A percentile compares a stretch with the other conserved stretches of the same genome.
phyloP scores from a whole-genome alignment of 2,888 invertebrate genomes.

The Nipponacmea schrenckii region DNA sequence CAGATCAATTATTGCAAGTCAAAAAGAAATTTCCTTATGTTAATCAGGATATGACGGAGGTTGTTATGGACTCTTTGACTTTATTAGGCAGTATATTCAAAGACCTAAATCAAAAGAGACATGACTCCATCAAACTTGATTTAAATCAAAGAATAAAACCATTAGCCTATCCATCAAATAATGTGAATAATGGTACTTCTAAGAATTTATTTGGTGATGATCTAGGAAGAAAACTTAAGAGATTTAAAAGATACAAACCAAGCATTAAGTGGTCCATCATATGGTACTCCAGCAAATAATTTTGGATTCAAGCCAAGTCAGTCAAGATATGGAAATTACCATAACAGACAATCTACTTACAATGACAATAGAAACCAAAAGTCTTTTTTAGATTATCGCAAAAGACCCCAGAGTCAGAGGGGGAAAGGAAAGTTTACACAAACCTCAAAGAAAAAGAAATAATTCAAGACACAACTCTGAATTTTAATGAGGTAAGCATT shows the following conservation, averaged over 20 bases:
- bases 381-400: not conserved
- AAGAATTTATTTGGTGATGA: not conserved
- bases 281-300: not conserved
- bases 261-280: not conserved
- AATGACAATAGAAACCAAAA: not conserved
- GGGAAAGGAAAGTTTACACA: not conserved
- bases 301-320: not conserved
- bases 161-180: not conserved
- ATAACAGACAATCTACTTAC: not conserved
- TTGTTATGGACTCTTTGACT: not conserved
- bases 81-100: not conserved
- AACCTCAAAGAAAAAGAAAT: not conserved
- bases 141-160: not conserved
- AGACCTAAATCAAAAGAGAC: not conserved
- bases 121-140: not conserved
- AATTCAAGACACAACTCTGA: not conserved
- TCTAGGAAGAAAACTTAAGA: not conserved
- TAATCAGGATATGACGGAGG: not conserved
- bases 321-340: not conserved
- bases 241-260: not conserved
- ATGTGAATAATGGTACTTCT: not conserved
- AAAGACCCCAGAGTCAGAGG: not conserved
- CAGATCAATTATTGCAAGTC: not conserved
- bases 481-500: not conserved
- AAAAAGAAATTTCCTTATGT: not conserved